phyloP scores from a whole-genome alignment of 2,888 invertebrate species.

The Hirudinaria manillensis region DNA sequence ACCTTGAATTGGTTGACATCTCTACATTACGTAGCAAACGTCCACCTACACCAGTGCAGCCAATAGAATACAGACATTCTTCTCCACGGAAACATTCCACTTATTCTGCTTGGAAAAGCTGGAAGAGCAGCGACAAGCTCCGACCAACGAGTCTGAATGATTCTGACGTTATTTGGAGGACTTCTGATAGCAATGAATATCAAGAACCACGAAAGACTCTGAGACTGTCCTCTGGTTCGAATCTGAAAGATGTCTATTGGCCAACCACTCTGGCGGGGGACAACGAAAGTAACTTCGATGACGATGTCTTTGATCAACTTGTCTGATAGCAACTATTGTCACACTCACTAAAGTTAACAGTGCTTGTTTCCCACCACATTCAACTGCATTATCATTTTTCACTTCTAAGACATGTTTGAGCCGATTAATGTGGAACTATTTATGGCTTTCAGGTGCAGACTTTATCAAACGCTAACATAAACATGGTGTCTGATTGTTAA shows the following conservation, averaged over 20 bases:
- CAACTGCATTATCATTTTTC: too few species aligned
- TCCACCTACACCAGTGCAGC: constrained; percentile 15
- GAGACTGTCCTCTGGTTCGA: neutral
- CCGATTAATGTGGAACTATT: too few species aligned
- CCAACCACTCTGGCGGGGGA: neutral
- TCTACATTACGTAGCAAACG: constrained; percentile 4
- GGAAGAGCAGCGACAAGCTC: neutral
- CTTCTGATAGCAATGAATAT: constrained; percentile 19
- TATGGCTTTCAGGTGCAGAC: too few species aligned
- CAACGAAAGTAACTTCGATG: constrained; percentile 9
- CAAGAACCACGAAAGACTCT: constrained; percentile 12
- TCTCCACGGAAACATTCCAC: neutral
- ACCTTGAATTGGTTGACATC: constrained; percentile 48
- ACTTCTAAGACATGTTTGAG: too few species aligned
- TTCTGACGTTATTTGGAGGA: constrained; percentile 6
- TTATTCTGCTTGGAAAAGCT: neutral
- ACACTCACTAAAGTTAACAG: neutral
- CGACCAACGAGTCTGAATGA: neutral
- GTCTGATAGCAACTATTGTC: neutral
- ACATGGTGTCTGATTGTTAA: too few species aligned
- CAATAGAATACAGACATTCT: constrained; percentile 15
- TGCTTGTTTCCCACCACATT: too few species aligned
- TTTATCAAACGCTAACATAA: too few species aligned
- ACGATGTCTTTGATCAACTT: constrained; percentile 1
- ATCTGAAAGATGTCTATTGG: neutral